phyloP scores from a whole-genome alignment of 2,888 invertebrate genomes.

The Leucoptera coffeella region DNA sequence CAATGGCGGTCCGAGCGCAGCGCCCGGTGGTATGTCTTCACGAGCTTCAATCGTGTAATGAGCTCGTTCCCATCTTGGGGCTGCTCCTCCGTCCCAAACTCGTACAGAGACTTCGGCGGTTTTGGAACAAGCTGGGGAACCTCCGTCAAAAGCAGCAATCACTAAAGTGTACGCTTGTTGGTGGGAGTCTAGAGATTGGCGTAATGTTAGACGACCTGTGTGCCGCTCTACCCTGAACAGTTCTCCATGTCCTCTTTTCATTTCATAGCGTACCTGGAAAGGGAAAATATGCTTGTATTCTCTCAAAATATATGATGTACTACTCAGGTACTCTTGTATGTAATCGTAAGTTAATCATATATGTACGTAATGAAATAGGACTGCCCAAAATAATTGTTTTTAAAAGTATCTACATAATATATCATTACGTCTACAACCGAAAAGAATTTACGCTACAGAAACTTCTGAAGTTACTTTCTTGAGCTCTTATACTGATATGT shows the following conservation, averaged over 20 bases:
- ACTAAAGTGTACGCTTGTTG: constrained; percentile 74
- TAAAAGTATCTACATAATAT: no score
- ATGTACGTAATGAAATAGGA: no score
- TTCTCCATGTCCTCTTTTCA: constrained; percentile 88
- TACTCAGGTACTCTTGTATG: no score
- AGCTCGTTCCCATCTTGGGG: constrained; percentile 90
- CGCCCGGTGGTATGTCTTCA: constrained; percentile 70
- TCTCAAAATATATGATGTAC: no score
- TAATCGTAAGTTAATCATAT: no score
- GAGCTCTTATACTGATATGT: no score
- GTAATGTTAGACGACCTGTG: constrained; percentile 78
- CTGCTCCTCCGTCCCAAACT: constrained; percentile 67
- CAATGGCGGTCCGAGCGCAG: constrained; percentile 65
- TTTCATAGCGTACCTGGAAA: constrained; percentile 63
- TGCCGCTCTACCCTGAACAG: constrained; percentile 82
- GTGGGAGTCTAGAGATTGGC: constrained; percentile 74
- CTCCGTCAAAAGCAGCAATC: constrained; percentile 85
- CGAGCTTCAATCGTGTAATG: constrained; percentile 75
- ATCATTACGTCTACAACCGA: no score
- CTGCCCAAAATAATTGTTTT: no score
- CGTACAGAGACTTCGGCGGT: constrained; percentile 26
- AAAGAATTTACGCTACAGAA: no score
- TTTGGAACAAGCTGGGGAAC: constrained; percentile 45
- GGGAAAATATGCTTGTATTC: no score
- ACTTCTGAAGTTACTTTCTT: no score